Percentiles rank a stretch among this genome's conserved stretches.
These are phyloP conservation scores for Syngnathus rostellatus DNA, from an alignment of 2,797 vertebrate genomes.

Conservation along the genomic window DNA sequence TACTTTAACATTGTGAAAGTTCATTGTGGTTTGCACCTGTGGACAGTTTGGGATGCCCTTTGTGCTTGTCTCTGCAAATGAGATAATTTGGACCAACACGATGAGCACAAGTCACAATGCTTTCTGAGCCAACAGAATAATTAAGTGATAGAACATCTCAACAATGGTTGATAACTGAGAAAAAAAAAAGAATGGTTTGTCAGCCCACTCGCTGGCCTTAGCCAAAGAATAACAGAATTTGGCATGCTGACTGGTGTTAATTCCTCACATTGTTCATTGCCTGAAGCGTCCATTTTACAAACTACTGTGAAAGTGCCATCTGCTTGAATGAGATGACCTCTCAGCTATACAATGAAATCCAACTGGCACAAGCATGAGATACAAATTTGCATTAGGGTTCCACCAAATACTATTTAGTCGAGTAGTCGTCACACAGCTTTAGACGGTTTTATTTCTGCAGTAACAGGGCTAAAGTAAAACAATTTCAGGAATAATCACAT, in stretches of 20 bases:
- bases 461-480: constrained; percentile 18
- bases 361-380: constrained; percentile 9
- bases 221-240: constrained; percentile 38
- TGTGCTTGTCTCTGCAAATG: constrained; percentile 10
- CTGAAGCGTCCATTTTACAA: constrained; percentile 42
- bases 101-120: constrained; percentile 12
- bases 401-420: constrained; percentile 39
- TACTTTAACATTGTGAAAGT: not conserved
- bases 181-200: constrained; percentile 23
- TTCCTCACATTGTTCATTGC: constrained; percentile 38
- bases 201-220: constrained; percentile 22
- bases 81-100: constrained; percentile 4
- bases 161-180: constrained; percentile 25
- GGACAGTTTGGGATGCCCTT: not conserved
- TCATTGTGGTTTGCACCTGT: not conserved
- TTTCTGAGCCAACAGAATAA: constrained; percentile 4
- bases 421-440: constrained; percentile 25
- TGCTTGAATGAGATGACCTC: constrained; percentile 54
- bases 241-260: constrained; percentile 34
- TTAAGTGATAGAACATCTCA: constrained; percentile 19
- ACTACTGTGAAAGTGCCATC: constrained; percentile 53
- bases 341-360: constrained; percentile 43
- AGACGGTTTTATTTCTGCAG: constrained; percentile 36
- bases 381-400: not conserved
- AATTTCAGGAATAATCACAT: not conserved